These are phyloP conservation scores for Prorops nasuta DNA, from an alignment of 1,140 invertebrate species.

Conservation along the genomic window DNA sequence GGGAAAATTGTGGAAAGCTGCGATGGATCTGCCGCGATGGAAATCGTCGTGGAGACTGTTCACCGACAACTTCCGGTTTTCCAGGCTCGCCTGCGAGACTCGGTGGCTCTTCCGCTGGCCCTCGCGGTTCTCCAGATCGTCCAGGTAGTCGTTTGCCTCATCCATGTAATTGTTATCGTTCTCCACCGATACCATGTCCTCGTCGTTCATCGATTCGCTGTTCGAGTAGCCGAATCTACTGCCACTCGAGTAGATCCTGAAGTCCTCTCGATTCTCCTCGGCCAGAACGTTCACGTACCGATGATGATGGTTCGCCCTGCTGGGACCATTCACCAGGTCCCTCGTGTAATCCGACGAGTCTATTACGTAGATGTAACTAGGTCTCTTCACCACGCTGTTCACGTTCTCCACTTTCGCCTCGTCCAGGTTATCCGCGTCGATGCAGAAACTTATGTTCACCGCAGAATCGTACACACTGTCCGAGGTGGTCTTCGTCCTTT, in stretches of 20 bases:
- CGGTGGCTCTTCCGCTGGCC: no score
- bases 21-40: background rate
- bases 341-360: background rate
- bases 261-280: background rate
- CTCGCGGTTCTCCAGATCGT: no score
- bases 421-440: background rate
- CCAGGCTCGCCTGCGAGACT: no score
- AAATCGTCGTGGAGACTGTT: background rate
- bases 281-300: background rate
- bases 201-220: background rate
- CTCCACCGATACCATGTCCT: no score
- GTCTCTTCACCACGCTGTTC: background rate
- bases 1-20: background rate
- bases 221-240: background rate
- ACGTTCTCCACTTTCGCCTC: background rate
- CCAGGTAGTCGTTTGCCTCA: no score
- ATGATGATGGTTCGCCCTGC: background rate
- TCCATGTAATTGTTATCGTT: no score
- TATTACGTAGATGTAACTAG: constrained; percentile 1
- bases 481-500: background rate
- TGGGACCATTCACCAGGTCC: background rate
- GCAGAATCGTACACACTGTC: background rate
- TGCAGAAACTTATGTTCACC: background rate
- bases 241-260: no score
- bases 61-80: no score